These are phyloP conservation scores for Ceratina japonica DNA, from an alignment of 1,140 invertebrate species.

Conservation along the genomic window DNA sequence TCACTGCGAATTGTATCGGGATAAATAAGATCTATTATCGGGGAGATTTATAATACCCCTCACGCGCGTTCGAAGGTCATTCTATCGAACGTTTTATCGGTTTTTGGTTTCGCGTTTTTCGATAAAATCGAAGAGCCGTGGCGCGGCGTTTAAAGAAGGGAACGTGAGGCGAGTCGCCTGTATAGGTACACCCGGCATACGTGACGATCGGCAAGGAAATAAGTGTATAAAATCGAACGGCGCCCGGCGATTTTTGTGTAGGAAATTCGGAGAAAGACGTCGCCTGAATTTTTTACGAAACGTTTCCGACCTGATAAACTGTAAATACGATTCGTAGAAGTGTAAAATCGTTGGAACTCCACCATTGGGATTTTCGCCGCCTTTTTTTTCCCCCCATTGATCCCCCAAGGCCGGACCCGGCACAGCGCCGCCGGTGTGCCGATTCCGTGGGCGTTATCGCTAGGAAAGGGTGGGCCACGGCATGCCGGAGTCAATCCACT, in stretches of 20 bases:
- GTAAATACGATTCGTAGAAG: slow-evolving; percentile 34
- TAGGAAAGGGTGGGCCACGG: slow-evolving; percentile 49
- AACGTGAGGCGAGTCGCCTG: not conserved
- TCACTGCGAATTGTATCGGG: not conserved
- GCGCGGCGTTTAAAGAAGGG: not conserved
- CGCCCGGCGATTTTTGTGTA: slow-evolving; percentile 21
- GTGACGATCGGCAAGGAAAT: slow-evolving; percentile 25
- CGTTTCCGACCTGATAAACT: slow-evolving; percentile 34
- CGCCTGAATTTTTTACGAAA: slow-evolving; percentile 35
- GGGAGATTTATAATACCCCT: not conserved
- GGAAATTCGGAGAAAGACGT: slow-evolving; percentile 26
- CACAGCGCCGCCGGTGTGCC: slow-evolving; percentile 4
- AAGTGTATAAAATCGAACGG: slow-evolving; percentile 26
- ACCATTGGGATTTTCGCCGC: slow-evolving; percentile 31
- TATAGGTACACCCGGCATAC: not conserved
- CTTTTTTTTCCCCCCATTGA: slow-evolving; percentile 18
- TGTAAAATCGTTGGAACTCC: slow-evolving; percentile 37
- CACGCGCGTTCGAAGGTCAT: not conserved
- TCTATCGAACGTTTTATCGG: not conserved
- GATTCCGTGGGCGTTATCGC: slow-evolving; percentile 63
- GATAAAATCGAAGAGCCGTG: slow-evolving; percentile 26
- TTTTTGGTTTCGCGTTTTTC: slow-evolving; percentile 1
- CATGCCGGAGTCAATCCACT: slow-evolving; percentile 72
- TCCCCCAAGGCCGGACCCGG: slow-evolving; percentile 30
- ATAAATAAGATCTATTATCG: too few species aligned